A percentile compares a stretch with the other conserved stretches of the same genome.
Conservation (phyloP, 1,140 invertebrate species). For the Ptiloglossa arizonensis region DNA sequence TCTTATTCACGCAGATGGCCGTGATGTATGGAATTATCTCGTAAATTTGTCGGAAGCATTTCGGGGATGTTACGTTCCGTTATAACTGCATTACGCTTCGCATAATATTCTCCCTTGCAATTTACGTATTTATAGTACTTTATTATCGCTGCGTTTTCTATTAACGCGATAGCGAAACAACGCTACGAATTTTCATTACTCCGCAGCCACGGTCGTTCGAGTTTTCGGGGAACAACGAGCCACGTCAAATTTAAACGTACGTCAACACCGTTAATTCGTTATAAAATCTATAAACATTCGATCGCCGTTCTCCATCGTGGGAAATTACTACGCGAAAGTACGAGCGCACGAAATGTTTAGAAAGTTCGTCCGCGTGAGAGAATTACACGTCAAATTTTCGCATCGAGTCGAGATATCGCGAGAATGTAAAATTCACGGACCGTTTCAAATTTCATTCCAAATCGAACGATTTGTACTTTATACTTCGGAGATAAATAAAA, state of each 20-base stretch:
- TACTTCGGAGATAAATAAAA: too few relatives aligned
- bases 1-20: slow-evolving; percentile 12
- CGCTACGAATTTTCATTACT: neutral
- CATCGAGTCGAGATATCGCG: too few relatives aligned
- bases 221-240: neutral
- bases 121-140: slow-evolving; percentile 5
- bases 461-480: too few relatives aligned
- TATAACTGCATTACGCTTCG: neutral
- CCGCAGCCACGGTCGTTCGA: neutral
- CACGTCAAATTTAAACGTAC: neutral
- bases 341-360: too few relatives aligned
- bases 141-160: neutral
- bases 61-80: neutral
- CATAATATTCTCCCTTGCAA: neutral
- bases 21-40: neutral
- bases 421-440: too few relatives aligned
- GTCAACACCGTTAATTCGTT: neutral
- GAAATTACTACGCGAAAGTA: neutral
- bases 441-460: too few relatives aligned
- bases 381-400: neutral
- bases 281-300: neutral
- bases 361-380: too few relatives aligned
- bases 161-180: neutral
- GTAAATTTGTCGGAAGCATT: neutral
- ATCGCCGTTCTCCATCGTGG: neutral